phyloP scores from a whole-genome alignment of 2,888 invertebrate genomes.

The Blastobasis lacticolella region DNA sequence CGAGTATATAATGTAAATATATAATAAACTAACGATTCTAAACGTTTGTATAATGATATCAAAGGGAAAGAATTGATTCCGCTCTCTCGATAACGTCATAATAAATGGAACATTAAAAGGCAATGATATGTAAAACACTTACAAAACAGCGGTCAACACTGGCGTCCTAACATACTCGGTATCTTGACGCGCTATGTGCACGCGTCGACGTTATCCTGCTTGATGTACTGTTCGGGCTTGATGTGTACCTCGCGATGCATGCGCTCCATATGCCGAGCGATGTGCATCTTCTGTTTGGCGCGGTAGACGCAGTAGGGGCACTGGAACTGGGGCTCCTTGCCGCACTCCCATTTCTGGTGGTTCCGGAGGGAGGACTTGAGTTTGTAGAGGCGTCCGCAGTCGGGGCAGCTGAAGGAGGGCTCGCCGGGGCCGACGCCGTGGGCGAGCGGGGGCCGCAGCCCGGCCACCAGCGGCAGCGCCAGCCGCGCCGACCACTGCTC shows the following conservation, averaged over 20 bases:
- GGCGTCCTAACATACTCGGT: constrained; percentile 1
- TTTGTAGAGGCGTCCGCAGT: constrained; percentile 90
- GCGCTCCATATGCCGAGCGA: constrained; percentile 86
- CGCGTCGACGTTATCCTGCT: constrained; percentile 67
- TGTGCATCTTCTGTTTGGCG: constrained; percentile 90
- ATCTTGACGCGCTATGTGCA: constrained; percentile 8
- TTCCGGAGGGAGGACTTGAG: constrained; percentile 88
- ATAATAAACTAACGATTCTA: not conserved
- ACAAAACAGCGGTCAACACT: constrained; percentile 10
- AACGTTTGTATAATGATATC: constrained; percentile 6
- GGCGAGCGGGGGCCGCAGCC: constrained; percentile 62
- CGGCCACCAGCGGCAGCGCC: constrained; percentile 79
- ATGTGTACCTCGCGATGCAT: constrained; percentile 82
- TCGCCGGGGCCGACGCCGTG: constrained; percentile 51
- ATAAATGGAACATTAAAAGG: constrained; percentile 17
- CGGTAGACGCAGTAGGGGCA: constrained; percentile 89
- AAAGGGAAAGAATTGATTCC: constrained; percentile 7
- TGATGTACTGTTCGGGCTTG: constrained; percentile 65
- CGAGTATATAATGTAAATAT: not conserved
- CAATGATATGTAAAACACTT: constrained; percentile 30
- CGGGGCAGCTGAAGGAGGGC: constrained; percentile 82
- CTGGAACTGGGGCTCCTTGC: constrained; percentile 88
- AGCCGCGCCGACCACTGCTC: constrained; percentile 84
- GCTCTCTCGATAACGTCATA: constrained; percentile 6
- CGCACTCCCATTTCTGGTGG: constrained; percentile 90